These are phyloP conservation scores for Trichopoda pennipes DNA, from an alignment of 2,888 invertebrate genomes.

Conservation along the genomic window DNA sequence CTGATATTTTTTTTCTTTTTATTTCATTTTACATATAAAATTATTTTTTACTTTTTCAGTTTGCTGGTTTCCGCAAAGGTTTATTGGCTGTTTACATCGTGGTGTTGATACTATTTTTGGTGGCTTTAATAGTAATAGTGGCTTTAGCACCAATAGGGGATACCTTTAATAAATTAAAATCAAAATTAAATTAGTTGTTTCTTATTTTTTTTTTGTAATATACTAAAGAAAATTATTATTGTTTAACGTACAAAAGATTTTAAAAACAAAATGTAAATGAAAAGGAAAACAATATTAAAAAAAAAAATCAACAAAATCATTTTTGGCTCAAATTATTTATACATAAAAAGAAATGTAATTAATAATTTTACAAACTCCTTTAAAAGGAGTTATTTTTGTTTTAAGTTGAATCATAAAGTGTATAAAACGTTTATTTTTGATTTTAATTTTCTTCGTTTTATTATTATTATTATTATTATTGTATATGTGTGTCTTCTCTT, in stretches of 20 bases:
- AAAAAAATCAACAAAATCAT: too few relatives aligned
- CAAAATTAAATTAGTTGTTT: constrained; percentile 61
- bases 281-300: constrained; percentile 7
- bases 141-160: constrained; percentile 88
- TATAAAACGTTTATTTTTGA: constrained; percentile 6
- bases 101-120: constrained; percentile 85
- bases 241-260: constrained; percentile 31
- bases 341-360: constrained; percentile 13
- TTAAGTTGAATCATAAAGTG: constrained; percentile 17
- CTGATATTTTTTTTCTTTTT: constrained; percentile 39
- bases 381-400: constrained; percentile 32
- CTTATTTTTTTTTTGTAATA: constrained; percentile 15
- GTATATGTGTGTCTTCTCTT: constrained; percentile 44
- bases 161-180: constrained; percentile 80
- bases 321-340: constrained; percentile 54
- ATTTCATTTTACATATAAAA: constrained; percentile 34
- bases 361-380: constrained; percentile 36
- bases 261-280: constrained; percentile 14
- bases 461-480: constrained; percentile 25
- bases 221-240: constrained; percentile 30
- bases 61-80: constrained; percentile 88
- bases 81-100: constrained; percentile 90
- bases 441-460: constrained; percentile 27
- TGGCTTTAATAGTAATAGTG: constrained; percentile 88
- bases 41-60: constrained; percentile 82